A percentile compares a stretch with the other conserved stretches of the same genome.
Conservation (phyloP, 2,113 vertebrate species). For the Sinocyclocheilus anshuiensis region DNA sequence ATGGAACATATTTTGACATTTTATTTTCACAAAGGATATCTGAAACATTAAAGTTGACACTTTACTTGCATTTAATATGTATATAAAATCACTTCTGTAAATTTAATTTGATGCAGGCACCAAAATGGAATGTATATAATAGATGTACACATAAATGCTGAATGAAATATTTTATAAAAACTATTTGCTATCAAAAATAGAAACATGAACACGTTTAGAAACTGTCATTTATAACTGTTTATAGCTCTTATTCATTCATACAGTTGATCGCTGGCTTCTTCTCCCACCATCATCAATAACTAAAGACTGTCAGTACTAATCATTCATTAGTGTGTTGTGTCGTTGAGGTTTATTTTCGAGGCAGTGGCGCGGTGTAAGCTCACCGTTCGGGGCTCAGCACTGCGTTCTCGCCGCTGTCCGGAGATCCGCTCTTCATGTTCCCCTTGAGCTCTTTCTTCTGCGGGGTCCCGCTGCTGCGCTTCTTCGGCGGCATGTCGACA, state of each 20-base stretch:
- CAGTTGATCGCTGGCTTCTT: too few relatives aligned
- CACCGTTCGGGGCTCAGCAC: conserved; percentile 73
- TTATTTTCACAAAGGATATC: not conserved
- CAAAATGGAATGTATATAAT: not conserved
- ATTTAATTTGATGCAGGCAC: too few relatives aligned
- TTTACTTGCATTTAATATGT: not conserved
- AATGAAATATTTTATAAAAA: not conserved
- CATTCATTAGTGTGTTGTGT: not conserved
- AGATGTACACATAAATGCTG: not conserved
- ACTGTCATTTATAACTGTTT: not conserved
- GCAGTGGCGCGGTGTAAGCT: conserved; percentile 9
- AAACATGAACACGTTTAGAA: not conserved
- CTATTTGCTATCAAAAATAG: not conserved
- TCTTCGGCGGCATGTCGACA: conserved; percentile 74
- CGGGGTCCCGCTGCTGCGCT: conserved; percentile 63
- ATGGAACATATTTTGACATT: not conserved
- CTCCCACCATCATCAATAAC: not conserved
- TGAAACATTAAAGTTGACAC: not conserved
- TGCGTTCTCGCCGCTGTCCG: conserved; percentile 65
- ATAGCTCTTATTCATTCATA: too few relatives aligned
- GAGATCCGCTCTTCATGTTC: conserved; percentile 52
- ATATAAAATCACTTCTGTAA: not conserved
- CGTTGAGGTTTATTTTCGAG: not conserved
- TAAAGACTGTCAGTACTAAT: too few relatives aligned
- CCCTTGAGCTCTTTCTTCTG: conserved; percentile 20